Conservation (phyloP, 1,140 invertebrate genomes). For the Orussus abietinus region DNA sequence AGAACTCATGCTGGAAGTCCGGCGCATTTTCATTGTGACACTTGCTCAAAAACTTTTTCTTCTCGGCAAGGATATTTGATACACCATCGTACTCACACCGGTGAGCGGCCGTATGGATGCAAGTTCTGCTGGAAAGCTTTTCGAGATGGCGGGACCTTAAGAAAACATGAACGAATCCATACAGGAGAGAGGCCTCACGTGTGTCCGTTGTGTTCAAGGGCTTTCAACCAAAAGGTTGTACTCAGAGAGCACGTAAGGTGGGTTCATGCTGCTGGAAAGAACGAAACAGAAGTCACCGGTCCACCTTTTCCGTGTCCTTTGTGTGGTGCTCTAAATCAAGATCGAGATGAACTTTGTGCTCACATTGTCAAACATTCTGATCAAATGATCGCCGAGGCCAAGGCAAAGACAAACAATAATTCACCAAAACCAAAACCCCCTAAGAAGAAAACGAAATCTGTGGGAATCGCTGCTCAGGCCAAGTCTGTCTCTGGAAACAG, state of each 20-base stretch:
- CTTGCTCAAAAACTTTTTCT: constrained; percentile 53
- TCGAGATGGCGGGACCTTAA: constrained; percentile 57
- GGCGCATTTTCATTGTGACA: constrained; percentile 57
- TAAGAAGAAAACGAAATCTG: constrained; percentile 31
- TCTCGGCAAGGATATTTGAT: constrained; percentile 68
- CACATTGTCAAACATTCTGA: constrained; percentile 57
- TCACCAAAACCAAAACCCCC: constrained; percentile 27
- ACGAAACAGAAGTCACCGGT: constrained; percentile 32
- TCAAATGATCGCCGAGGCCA: constrained; percentile 50
- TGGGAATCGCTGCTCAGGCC: neutral
- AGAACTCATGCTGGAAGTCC: constrained; percentile 50
- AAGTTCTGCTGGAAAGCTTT: constrained; percentile 80
- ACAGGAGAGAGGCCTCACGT: constrained; percentile 65
- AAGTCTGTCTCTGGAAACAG: constrained; percentile 13
- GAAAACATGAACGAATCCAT: constrained; percentile 62
- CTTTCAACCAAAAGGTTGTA: constrained; percentile 58
- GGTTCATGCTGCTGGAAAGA: constrained; percentile 51
- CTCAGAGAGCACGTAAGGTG: constrained; percentile 53
- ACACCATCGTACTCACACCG: constrained; percentile 60
- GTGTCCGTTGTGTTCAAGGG: constrained; percentile 62
- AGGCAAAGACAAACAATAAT: constrained; percentile 40
- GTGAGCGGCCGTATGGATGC: constrained; percentile 66
- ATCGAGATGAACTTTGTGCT: constrained; percentile 53
- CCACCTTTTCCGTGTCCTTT: constrained; percentile 47
- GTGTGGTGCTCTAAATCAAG: constrained; percentile 45